Evolutionary conservation across 2,113 vertebrate genomes (phyloP), one percentile per base, ranked within the genome.

Genomic region (Psittacula cyanocephala): DNA sequence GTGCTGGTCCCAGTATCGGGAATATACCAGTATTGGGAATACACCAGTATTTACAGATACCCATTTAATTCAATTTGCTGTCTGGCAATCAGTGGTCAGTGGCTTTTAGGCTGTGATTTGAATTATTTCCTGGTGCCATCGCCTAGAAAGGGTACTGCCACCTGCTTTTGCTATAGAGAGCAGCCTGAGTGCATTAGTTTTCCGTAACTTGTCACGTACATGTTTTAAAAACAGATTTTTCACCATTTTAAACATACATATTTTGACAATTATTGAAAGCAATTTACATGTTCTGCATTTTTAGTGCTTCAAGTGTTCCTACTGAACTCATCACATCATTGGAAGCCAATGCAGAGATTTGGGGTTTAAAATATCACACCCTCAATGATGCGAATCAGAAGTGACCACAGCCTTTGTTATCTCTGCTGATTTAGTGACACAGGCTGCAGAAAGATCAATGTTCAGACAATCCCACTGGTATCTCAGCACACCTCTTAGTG

Each of bases 341-440:
- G 22, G 22, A 60, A 86, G 44, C 33, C 77, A 60, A 41, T 1
- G 4, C 2, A 65, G 23, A 28, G 37, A 50, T 7, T 28, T 17
- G 7, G 17, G 53, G 67, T 69, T 70, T 89, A 8, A 57, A 79
- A 88, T 24, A 67, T 25, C 57, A 50, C 39, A 65, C 27, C 43
- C 35, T 49, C 39, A 84, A 62, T 57, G 57, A 27, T 33, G 29
- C 23, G 47, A 83, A 71, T 74, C 50, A 81, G 49, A 79, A 89
- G 43, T 39, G 19, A 53, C 43, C 33, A 17, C 25, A 85, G 60
- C 11, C 76, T 84, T 84, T 60, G 14, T 29, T 63, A 55, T 47
- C 47, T 63, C 37, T 91, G 60, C 27, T 88, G 93, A 92, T 95
- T 92, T 89, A 91, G 29, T 78, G 89, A 57, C 62, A 81, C 39